A percentile compares a stretch with the other conserved stretches of the same genome.
These are phyloP conservation scores for Pygoscelis adeliae DNA, from an alignment of 2,113 vertebrate species.

Conservation along the genomic window DNA sequence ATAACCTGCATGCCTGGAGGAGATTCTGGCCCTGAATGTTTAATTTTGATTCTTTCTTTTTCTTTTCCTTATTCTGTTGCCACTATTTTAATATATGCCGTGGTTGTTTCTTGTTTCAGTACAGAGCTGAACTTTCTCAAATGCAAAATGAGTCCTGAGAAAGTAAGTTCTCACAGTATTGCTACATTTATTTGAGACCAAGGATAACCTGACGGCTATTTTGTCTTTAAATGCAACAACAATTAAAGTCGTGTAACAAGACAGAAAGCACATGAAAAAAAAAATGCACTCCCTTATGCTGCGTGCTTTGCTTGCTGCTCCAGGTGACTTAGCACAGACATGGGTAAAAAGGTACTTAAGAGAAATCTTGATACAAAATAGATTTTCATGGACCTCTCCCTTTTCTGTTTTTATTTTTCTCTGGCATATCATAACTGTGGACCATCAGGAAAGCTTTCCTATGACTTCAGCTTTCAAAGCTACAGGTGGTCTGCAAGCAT, in stretches of 20 bases:
- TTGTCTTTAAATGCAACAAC: constrained; percentile 29
- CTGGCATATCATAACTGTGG: constrained; percentile 18
- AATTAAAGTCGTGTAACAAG: constrained; percentile 7
- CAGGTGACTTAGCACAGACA: background rate
- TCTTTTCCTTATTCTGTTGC: background rate
- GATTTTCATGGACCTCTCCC: constrained; percentile 33
- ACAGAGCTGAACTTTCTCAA: background rate
- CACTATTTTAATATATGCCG: background rate
- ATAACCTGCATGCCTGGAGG: background rate
- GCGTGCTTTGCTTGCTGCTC: constrained; percentile 16
- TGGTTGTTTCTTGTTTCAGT: background rate
- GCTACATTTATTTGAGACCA: background rate
- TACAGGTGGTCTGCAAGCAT: constrained; percentile 82
- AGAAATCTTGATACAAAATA: constrained; percentile 71
- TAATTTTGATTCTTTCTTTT: background rate
- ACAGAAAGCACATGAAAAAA: constrained; percentile 17
- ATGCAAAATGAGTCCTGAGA: background rate
- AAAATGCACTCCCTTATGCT: background rate
- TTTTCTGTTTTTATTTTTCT: constrained; percentile 38
- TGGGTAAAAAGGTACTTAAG: constrained; percentile 44
- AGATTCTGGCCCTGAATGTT: background rate
- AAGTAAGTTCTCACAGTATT: background rate
- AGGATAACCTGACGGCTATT: background rate
- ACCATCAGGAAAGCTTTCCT: constrained; percentile 63
- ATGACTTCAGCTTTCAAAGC: constrained; percentile 86